Base-by-base conservation (phyloP, 2,797 vertebrate species). In the Tinamus major region DNA sequence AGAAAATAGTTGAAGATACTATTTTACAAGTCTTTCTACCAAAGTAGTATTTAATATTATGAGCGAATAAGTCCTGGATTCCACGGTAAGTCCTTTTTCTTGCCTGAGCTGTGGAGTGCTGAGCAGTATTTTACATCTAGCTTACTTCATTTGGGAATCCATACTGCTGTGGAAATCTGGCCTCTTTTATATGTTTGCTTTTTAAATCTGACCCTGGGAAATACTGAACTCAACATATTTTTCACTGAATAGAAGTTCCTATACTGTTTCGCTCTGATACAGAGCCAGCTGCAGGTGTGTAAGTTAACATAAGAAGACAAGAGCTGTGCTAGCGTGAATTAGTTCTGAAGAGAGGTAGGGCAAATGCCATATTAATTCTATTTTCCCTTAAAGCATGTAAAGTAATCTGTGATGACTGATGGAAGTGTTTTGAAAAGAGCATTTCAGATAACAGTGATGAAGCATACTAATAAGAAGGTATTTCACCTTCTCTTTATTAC, bases 341-440 rank as follows among this genome's bases (percentile, higher is more conserved):
- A 42, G 72, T 46, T 87, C 15, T 82, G 84, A 87, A 77, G 79
- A 90, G 83, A 85, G 72, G 79, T 79, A 85, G 91, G 79, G 79
- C 72, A 94, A 92, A 92, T 90, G 89, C 84, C 92, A 93, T 79
- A 44, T 92, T 92, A 94, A 91, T 94, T 95, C 90, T 59, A 4
- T 65, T 94, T 79, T 94, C 8, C 56, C 33, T 48, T 69, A 59
- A 92, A 90, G 46, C 85, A 27, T 72, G 35, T 93, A 23, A 68
- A 68, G 31, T n/a, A 75, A 94, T 95, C 84, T 90, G 65, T 94
- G 76, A 83, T 96, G 93, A 92, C 88, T 93, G 89, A 93, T 90
- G 80, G 88, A 95, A 94, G 42, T 89, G 88, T 93, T 96, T 94
- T 93, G 90, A 93, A 95, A 87, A 95, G 81, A 94, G 59, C 84